A percentile compares a stretch with the other conserved stretches of the same genome.
These are phyloP conservation scores for Numida meleagris DNA, from an alignment of 2,113 vertebrate species.

Conservation along the genomic window DNA sequence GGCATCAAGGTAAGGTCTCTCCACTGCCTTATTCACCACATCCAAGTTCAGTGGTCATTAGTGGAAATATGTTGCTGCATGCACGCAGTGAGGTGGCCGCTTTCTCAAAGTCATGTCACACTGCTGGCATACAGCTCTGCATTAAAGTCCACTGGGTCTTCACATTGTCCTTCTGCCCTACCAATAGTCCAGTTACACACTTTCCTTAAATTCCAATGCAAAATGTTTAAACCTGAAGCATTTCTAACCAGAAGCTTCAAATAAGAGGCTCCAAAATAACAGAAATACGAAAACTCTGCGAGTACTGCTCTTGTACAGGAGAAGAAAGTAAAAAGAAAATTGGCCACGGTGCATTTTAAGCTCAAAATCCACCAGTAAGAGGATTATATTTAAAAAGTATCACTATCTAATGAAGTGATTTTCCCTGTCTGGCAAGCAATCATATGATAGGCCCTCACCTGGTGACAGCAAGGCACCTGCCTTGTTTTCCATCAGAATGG, in stretches of 20 bases:
- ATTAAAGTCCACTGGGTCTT: neutral
- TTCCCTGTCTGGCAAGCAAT: neutral
- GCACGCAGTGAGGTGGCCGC: neutral
- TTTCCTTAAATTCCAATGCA: neutral
- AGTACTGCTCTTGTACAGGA: neutral
- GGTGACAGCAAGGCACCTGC: neutral
- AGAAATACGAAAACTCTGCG: neutral
- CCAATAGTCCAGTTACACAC: neutral
- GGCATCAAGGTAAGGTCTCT: neutral
- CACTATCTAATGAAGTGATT: neutral
- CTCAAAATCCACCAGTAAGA: conserved; percentile 21
- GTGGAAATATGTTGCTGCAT: neutral
- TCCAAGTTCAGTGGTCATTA: neutral
- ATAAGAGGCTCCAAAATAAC: neutral
- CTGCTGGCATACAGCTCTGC: neutral
- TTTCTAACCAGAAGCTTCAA: neutral
- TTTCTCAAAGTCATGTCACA: neutral
- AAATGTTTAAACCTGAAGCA: neutral
- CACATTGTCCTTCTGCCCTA: neutral
- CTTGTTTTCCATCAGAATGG: neutral
- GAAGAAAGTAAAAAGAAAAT: neutral
- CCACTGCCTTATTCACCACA: neutral
- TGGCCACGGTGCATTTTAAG: neutral
- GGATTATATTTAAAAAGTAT: conserved; percentile 27
- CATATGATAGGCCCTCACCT: neutral